Percentiles rank a stretch among this genome's conserved stretches.
These are phyloP conservation scores for Chionis minor DNA, from an alignment of 2,113 vertebrate genomes.

Conservation along the genomic window DNA sequence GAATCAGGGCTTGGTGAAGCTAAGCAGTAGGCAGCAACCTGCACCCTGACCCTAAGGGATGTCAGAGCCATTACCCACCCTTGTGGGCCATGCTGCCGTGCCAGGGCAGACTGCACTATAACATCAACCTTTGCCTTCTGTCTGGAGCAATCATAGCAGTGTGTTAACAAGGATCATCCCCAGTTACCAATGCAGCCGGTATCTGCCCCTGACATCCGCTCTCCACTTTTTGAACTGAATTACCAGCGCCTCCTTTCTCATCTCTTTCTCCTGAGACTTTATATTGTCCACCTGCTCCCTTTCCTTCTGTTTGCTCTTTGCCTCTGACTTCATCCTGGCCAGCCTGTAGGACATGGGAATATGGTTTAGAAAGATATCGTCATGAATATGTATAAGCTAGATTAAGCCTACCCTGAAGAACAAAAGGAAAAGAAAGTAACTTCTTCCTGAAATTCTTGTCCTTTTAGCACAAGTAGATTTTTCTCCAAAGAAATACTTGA, in stretches of 20 bases:
- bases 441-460: not conserved
- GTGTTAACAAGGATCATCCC: not conserved
- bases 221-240: conserved; percentile 71
- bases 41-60: not conserved
- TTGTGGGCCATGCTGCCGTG: not conserved
- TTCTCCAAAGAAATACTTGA: not conserved
- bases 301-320: conserved; percentile 41
- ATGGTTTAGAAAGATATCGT: not conserved
- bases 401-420: conserved; percentile 7
- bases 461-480: not conserved
- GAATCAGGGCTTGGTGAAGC: not conserved
- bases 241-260: conserved; percentile 54
- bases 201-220: conserved; percentile 54
- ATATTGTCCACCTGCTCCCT: conserved; percentile 32
- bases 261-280: conserved; percentile 36
- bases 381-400: not conserved
- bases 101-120: not conserved
- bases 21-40: accelerated
- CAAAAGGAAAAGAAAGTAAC: not conserved
- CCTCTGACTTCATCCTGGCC: conserved; percentile 62
- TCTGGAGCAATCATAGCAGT: not conserved
- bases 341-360: conserved; percentile 59
- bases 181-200: conserved; percentile 69
- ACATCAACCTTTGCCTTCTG: not conserved
- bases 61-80: not conserved